These are phyloP conservation scores for Bujurquina vittata DNA, from an alignment of 2,113 vertebrate species.

Conservation along the genomic window DNA sequence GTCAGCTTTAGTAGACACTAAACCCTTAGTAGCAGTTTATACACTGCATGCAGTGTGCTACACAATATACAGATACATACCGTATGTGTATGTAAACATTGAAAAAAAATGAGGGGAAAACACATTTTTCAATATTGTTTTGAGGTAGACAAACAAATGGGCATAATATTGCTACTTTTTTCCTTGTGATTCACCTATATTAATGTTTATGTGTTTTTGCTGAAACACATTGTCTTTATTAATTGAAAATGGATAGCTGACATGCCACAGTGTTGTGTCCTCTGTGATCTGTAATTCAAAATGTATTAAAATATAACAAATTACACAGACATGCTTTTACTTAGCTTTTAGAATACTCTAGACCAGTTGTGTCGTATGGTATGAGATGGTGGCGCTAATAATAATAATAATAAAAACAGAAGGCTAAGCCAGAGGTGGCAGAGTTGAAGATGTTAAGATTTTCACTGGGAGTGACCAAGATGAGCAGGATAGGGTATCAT, in stretches of 20 bases:
- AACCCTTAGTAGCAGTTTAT: conserved; percentile 15
- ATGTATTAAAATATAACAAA: not conserved
- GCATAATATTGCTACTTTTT: conserved; percentile 6
- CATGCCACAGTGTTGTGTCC: not conserved
- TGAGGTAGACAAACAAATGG: not conserved
- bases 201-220: not conserved
- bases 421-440: no score
- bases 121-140: not conserved
- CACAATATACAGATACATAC: not conserved
- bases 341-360: no score
- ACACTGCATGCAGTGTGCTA: not conserved
- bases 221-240: not conserved
- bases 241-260: not conserved
- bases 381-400: no score
- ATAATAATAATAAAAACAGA: no score
- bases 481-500: not conserved
- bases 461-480: no score
- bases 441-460: no score
- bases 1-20: conserved; percentile 15
- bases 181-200: not conserved
- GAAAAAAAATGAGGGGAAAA: not conserved
- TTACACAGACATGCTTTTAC: no score
- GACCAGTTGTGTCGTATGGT: no score
- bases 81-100: not conserved
- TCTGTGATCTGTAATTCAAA: not conserved